Evolutionary conservation across 2,797 vertebrate genomes (phyloP).

Genomic region (Amphiprion clarkii): DNA sequence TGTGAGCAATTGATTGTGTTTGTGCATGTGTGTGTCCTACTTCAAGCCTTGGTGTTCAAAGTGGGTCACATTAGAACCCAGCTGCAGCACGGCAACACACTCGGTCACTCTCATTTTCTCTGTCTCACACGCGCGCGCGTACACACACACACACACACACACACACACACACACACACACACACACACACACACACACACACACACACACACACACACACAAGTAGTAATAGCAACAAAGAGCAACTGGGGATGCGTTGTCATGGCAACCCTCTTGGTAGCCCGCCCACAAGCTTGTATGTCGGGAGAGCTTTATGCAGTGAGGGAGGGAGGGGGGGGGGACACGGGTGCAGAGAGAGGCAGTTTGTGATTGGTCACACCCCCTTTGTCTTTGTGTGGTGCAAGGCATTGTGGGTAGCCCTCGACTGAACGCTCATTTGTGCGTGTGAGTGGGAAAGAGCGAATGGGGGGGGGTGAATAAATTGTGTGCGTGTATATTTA

Average conservation of each 20-base stretch:
- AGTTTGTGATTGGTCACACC: constrained; percentile 96
- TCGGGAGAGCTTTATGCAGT: constrained; percentile 88
- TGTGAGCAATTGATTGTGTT: background rate
- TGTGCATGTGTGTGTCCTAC: constrained; percentile 61
- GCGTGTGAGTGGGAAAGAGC: constrained; percentile 70
- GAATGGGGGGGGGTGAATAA: constrained; percentile 5
- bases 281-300: constrained; percentile 88
- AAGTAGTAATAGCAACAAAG: constrained; percentile 45
- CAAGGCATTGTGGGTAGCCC: constrained; percentile 92
- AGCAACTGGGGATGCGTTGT: constrained; percentile 90
- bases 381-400: constrained; percentile 94
- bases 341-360: constrained; percentile 84
- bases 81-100: constrained; percentile 64
- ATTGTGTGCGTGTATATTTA: background rate
- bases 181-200: no score
- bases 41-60: constrained; percentile 60
- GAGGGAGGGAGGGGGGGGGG: constrained; percentile 73
- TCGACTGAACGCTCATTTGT: constrained; percentile 91
- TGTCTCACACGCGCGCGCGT: no score
- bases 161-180: no score
- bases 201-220: no score
- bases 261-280: constrained; percentile 89
- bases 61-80: constrained; percentile 74
- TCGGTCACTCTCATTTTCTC: background rate
- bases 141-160: no score